Evolutionary conservation across 2,888 invertebrate genomes (phyloP).

Genomic region (Chrysolina americana): DNA sequence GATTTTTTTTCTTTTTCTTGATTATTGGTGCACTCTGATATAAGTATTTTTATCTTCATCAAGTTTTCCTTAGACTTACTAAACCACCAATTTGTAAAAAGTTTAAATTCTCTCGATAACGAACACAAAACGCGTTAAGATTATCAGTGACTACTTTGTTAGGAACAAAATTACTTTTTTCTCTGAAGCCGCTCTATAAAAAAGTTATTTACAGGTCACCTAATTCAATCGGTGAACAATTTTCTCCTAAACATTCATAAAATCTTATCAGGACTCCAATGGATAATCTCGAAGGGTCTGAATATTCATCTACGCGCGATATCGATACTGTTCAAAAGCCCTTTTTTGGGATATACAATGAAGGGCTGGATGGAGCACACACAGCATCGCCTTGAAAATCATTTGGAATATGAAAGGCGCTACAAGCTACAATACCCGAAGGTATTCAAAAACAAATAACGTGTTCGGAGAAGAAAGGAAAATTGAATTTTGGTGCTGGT

Average conservation of each 20-base stretch:
- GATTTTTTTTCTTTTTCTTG: too few species aligned
- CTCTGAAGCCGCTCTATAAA: conserved; percentile 7
- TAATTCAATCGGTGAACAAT: conserved; percentile 40
- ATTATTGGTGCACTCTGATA: too few species aligned
- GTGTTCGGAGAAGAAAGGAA: conserved; percentile 42
- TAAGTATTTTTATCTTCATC: too few species aligned
- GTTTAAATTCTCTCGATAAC: too few species aligned
- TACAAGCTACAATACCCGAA: conserved; percentile 40
- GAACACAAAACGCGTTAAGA: too few species aligned
- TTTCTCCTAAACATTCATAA: conserved; percentile 42
- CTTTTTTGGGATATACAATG: conserved; percentile 31
- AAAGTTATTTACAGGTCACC: conserved; percentile 34
- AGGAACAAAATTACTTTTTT: not conserved
- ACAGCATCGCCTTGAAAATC: conserved; percentile 32
- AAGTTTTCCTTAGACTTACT: too few species aligned
- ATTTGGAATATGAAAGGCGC: conserved; percentile 42
- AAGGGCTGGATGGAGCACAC: conserved; percentile 17
- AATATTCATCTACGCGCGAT: conserved; percentile 48
- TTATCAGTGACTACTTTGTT: too few species aligned
- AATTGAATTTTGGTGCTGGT: conserved; percentile 34
- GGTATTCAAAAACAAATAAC: conserved; percentile 48
- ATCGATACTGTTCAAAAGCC: conserved; percentile 40
- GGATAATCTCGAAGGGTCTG: conserved; percentile 38
- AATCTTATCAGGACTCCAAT: conserved; percentile 28
- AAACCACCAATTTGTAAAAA: too few species aligned